Percentiles rank a stretch among this genome's conserved stretches.
Conservation (phyloP, 2,113 vertebrate genomes). For the Silurus glanis region DNA sequence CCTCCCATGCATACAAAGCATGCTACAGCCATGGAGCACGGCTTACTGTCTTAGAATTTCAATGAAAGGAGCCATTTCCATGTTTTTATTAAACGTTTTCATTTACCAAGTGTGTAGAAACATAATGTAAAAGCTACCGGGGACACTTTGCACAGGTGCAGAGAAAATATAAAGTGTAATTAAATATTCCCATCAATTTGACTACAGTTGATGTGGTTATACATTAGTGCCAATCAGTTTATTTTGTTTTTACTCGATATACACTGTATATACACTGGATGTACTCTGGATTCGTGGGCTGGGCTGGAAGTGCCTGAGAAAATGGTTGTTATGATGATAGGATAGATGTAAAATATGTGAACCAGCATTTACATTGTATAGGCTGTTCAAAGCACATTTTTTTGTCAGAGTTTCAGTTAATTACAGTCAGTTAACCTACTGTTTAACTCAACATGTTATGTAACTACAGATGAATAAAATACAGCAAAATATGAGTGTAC, state of each 20-base stretch:
- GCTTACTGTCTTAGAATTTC: constrained; percentile 13
- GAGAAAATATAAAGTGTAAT: constrained; percentile 29
- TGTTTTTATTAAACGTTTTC: not conserved
- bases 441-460: constrained; percentile 59
- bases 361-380: constrained; percentile 56
- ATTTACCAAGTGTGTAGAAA: constrained; percentile 1
- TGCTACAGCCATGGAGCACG: constrained; percentile 16
- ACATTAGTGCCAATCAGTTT: constrained; percentile 34
- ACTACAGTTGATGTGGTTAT: constrained; percentile 14
- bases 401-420: constrained; percentile 47
- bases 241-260: not conserved
- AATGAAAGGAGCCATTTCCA: not conserved
- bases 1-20: constrained; percentile 16
- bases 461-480: constrained; percentile 64
- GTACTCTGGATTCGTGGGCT: constrained; percentile 20
- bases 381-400: constrained; percentile 63
- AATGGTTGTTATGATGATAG: constrained; percentile 18
- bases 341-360: constrained; percentile 29
- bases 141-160: constrained; percentile 18
- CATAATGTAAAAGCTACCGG: not conserved
- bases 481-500: constrained; percentile 36
- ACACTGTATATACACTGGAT: not conserved
- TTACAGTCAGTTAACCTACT: constrained; percentile 53
- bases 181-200: constrained; percentile 23
- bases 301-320: constrained; percentile 24